A percentile compares a stretch with the other conserved stretches of the same genome.
These are phyloP conservation scores for Syrrhaptes paradoxus DNA, from an alignment of 2,113 vertebrate genomes.

Conservation along the genomic window DNA sequence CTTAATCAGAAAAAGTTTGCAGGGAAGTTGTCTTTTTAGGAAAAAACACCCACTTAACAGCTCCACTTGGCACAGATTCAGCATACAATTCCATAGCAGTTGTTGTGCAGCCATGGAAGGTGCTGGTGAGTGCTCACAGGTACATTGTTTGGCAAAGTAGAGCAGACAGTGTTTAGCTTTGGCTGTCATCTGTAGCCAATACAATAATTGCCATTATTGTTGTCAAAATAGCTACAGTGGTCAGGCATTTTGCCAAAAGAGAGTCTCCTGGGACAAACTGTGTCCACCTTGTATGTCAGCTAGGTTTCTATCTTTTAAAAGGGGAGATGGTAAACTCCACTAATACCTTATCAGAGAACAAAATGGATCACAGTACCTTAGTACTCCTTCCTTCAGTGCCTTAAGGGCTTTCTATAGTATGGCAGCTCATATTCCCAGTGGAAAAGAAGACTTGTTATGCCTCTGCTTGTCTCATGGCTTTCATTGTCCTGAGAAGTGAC, in stretches of 20 bases:
- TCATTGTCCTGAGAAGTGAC: background rate
- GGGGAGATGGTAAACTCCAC: background rate
- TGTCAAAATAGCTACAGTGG: background rate
- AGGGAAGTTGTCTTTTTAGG: background rate
- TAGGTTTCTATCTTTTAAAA: background rate
- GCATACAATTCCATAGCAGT: background rate
- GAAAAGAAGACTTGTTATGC: background rate
- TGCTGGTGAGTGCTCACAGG: background rate
- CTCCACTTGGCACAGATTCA: background rate
- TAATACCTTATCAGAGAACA: background rate
- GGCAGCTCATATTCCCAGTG: background rate
- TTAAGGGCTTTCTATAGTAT: background rate
- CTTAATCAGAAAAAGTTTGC: background rate
- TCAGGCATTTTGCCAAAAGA: background rate
- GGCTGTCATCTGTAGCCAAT: background rate
- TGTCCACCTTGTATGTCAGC: background rate
- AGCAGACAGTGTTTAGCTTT: background rate
- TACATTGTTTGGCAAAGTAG: background rate
- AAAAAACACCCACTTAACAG: background rate
- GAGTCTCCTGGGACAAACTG: background rate
- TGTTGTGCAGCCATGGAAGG: background rate
- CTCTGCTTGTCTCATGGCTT: background rate
- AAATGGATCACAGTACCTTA: background rate
- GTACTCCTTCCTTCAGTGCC: background rate
- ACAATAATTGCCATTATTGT: constrained; percentile 9